A percentile compares a stretch with the other conserved stretches of the same genome.
phyloP scores from a whole-genome alignment of 2,888 invertebrate species.

The Artemia sinica region DNA sequence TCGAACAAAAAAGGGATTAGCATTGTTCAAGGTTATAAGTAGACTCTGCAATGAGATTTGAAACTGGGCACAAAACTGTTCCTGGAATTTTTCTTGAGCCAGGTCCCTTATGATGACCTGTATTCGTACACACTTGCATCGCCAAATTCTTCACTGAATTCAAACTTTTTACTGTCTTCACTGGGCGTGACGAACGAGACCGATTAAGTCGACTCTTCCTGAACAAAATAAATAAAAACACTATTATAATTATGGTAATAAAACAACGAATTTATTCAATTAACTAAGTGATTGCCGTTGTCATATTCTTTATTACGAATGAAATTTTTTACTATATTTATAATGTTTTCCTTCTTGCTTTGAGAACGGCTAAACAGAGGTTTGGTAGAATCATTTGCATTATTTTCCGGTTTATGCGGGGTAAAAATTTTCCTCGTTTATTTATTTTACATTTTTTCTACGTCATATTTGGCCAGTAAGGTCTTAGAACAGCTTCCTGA shows the following conservation, averaged over 20 bases:
- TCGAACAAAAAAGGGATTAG: conserved; percentile 65
- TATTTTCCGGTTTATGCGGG: too few relatives aligned
- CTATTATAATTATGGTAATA: conserved; percentile 13
- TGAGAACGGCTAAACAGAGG: too few relatives aligned
- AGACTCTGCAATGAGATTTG: conserved; percentile 75
- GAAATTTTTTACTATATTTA: too few relatives aligned
- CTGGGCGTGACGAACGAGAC: conserved; percentile 36
- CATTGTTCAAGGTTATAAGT: conserved; percentile 82
- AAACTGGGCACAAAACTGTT: conserved; percentile 86
- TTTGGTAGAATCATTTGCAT: too few relatives aligned
- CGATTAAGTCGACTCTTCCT: conserved; percentile 86
- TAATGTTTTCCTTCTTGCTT: too few relatives aligned
- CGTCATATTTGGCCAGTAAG: too few relatives aligned
- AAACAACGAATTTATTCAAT: not conserved
- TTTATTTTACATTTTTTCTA: too few relatives aligned
- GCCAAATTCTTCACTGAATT: conserved; percentile 81
- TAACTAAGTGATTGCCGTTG: too few relatives aligned
- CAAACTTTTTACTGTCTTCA: conserved; percentile 50
- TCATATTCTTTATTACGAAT: too few relatives aligned
- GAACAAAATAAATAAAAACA: conserved; percentile 28
- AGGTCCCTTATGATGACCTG: conserved; percentile 33
- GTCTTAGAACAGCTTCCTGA: too few relatives aligned
- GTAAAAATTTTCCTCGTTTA: too few relatives aligned
- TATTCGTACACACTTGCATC: conserved; percentile 42
- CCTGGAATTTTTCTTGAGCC: conserved; percentile 64